Evolutionary conservation across 2,888 invertebrate genomes (phyloP), one percentile per base, ranked within the genome.

Genomic region (Andricus quercusramuli): DNA sequence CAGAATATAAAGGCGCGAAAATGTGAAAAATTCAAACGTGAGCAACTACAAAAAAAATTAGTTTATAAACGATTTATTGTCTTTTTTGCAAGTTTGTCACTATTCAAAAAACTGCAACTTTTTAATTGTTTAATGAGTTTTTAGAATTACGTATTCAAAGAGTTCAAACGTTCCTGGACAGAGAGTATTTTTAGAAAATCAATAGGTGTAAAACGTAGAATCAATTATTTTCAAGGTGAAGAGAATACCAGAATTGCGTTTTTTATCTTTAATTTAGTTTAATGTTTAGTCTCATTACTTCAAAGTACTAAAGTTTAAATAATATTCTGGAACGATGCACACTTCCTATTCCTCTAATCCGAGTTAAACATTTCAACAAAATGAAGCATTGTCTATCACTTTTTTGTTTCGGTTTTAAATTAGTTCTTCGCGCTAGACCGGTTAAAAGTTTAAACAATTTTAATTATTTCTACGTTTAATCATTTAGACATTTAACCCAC

Each of bases 1-100:
- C 66, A 13, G 37, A 67, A 6, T 67, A 9, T 22, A 6, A n/a
- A 67, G 20, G 66, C 66, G 66, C 66, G 37, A 67, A 67, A 67
- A 25, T 62, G 25, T 25, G 15, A 25, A 62, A 62, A 25, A 62
- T 15, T 62, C 25, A 62, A 62, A 62, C 25, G 25, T 62, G 22
- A 59, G 22, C 22, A 25, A 62, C 13, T 15, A n/a, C 9, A 20
- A 20, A 56, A n/a, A n/a, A 37, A 11, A n/a, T 56, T 5, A 47
- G 17, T 17, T 56, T n/a, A n/a, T 11, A 5, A 11, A 56, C 5
- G 3, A n/a, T 56, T n/a, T 8, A 56, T n/a, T n/a, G n/a, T n/a
- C 11, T n/a, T 44, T n/a, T 44, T 13, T 44, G 13, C 51, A 6
- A 2, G 9, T n/a, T 11, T 3, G 8, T 11, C 11, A 9, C 20